Base-by-base conservation (phyloP, 1,140 invertebrate species). In the Drosophila nebulosa region DNA sequence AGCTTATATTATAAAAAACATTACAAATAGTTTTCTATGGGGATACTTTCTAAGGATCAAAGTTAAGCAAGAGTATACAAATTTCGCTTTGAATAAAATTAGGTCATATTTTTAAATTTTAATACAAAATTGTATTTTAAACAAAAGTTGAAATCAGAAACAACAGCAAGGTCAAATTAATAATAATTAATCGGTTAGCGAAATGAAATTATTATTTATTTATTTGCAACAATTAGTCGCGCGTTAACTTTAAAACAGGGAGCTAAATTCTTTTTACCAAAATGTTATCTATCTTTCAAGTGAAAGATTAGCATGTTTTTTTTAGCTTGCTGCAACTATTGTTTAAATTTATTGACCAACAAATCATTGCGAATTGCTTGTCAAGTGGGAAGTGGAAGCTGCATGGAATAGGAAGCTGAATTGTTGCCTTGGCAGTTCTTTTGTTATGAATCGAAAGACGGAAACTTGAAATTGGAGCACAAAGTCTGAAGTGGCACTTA, bases 311-410 rank as follows among this genome's bases (percentile, higher is more conserved):
- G 7, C 39, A 46, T 21, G 18, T 9, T 4, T 39, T 39, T 14
- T 26, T n/a, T 12, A 26, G 50, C 22, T 26, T 14, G 21, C 50
- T 52, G 21, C 50, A 52, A 26, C 24, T 30, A 30, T 55, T 55
- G 26, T 55, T 55, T 18, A 30, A 55, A 32, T 30, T 55, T 30
- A 55, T 55, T 55, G 52, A 32, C 39, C 39, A 46, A 46, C 39
- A 46, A 46, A 46, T 46, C 14, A 55, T 30, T 55, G 52, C 52
- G 27, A 32, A 55, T 16, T 18, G 6, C 27, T 55, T 55, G 52
- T 30, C 52, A 55, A 55, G 52, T 55, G 52, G 52, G 52, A 55
- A 53, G 51, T 53, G 14, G 26, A 53, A 32, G 52, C 5, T 55
- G 27, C 52, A 30, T 32, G 52, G 16, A 32, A 53, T 27, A 27